Base-by-base conservation (phyloP, 1,140 invertebrate species). In the Drosophila repletoides region DNA sequence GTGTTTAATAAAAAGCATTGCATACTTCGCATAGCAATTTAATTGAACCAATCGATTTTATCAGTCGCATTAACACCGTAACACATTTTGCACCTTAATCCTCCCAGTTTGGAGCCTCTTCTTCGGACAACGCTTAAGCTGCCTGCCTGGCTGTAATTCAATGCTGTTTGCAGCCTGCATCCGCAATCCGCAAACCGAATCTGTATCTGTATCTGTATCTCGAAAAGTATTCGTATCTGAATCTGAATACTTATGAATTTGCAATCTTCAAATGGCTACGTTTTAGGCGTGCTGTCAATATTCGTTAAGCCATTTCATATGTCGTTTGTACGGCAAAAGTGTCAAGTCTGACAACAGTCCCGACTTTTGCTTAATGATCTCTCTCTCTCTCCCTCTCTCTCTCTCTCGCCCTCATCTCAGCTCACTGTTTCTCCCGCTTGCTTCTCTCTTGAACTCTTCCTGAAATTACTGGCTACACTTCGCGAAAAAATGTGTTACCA, bases 301-400 rank as follows among this genome's bases (percentile, higher is more conserved):
- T 87, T 80, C 81, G 81, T 86, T 86, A 86, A 81, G 81, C 81
- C 77, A 69, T 67, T 83, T 66, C 77, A 80, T 48, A 67, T 81
- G 77, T 86, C 80, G 68, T 80, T 79, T 64, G 64, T 60, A 60
- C 66, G n/a, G 81, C 81, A 87, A 88, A 86, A 88, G 81, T 86
- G 81, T 86, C 81, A 86, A 74, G 53, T 69, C 81, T 86, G 81
- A 86, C 81, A 86, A 86, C 76, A 88, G 76, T 64, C 81, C 64
- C 59, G 76, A 86, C 81, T 81, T 87, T 86, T 86, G 76, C 76
- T 86, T 86, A 86, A 86, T 86, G 81, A 87, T 86, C 69, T 87
- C 52, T 46, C 24, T 12, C 2, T 28, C 41, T 22, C 5, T 9
- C n/a, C 3, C 26, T 10, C 7, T 22, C 19, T 10, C 31, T 17